These are phyloP conservation scores for Liasis olivaceus DNA, from an alignment of 2,797 vertebrate genomes.

Conservation along the genomic window DNA sequence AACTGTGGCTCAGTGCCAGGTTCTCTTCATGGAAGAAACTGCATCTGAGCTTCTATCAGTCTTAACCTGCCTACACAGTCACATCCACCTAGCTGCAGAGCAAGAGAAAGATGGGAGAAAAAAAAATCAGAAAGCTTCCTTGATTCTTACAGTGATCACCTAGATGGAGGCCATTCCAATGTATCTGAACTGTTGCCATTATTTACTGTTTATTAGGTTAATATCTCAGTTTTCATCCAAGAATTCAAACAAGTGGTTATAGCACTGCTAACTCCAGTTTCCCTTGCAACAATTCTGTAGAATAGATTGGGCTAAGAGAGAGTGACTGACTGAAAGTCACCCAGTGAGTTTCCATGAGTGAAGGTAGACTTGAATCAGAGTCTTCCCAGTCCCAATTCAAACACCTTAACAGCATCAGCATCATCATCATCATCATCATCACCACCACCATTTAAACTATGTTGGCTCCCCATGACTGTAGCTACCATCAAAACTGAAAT, in stretches of 20 bases:
- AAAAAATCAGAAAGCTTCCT: neutral
- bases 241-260: neutral
- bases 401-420: neutral
- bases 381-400: neutral
- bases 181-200: neutral
- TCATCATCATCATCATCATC: neutral
- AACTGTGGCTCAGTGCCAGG: neutral
- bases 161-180: neutral
- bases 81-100: neutral
- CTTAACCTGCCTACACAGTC: neutral
- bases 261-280: neutral
- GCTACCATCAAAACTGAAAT: too few species aligned
- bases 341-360: neutral
- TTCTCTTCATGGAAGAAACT: neutral
- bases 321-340: neutral
- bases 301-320: neutral
- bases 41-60: neutral
- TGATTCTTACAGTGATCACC: neutral
- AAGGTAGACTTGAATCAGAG: neutral
- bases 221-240: neutral
- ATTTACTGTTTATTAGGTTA: neutral
- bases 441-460: too few species aligned
- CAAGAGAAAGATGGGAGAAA: neutral
- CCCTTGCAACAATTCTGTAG: neutral
- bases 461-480: neutral